Conservation (phyloP, 2,888 invertebrate species). For the Clusia tigrina region DNA sequence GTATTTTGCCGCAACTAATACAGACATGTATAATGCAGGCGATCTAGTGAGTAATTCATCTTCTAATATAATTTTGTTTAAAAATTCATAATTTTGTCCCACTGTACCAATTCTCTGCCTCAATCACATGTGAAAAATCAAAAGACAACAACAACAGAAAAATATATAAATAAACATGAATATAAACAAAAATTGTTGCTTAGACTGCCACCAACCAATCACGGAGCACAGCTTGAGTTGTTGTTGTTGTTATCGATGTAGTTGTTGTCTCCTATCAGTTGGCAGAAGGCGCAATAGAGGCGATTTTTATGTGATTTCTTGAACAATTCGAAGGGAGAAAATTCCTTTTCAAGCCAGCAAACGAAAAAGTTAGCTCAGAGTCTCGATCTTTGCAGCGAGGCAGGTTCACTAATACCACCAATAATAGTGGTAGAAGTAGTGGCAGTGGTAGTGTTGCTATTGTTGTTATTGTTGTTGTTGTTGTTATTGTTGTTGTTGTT, state of each 20-base stretch:
- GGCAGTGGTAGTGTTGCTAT: constrained; percentile 19
- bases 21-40: no score
- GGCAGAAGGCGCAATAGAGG: constrained; percentile 55
- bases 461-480: constrained; percentile 26
- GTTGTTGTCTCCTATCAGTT: constrained; percentile 35
- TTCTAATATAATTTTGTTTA: no score
- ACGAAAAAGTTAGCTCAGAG: no score
- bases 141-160: neutral
- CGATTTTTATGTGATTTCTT: constrained; percentile 61
- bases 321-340: constrained; percentile 42
- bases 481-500: constrained; percentile 36
- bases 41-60: no score
- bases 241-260: neutral
- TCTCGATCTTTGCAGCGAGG: no score
- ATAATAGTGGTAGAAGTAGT: constrained; percentile 5
- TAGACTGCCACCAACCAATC: constrained; percentile 26
- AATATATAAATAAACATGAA: neutral
- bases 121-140: constrained; percentile 5
- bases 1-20: no score
- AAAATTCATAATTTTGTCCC: no score
- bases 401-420: constrained; percentile 1
- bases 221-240: constrained; percentile 27
- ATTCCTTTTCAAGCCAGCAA: no score
- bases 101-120: neutral
- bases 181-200: constrained; percentile 17